These are phyloP conservation scores for Neotragus moschatus DNA, from an alignment of 2,113 vertebrate species.

Conservation along the genomic window DNA sequence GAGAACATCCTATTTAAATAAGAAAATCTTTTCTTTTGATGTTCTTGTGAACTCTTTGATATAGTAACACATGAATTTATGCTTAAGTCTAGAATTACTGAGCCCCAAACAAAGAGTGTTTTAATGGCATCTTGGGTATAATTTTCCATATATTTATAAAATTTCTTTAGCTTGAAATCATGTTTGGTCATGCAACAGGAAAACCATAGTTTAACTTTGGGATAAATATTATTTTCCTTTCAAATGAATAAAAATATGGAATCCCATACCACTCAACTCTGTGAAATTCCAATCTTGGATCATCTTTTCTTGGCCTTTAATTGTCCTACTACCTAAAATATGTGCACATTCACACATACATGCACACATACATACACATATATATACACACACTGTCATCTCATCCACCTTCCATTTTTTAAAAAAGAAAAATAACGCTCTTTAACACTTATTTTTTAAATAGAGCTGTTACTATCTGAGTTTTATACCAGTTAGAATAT, in stretches of 20 bases:
- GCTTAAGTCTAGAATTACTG: background rate
- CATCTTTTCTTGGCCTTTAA: background rate
- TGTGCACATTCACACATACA: background rate
- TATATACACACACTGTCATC: background rate
- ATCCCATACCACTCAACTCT: background rate
- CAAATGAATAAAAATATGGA: background rate
- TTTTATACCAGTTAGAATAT: background rate
- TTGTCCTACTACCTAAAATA: background rate
- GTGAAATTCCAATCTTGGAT: background rate
- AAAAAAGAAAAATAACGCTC: background rate
- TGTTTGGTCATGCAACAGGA: background rate
- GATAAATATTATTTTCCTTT: background rate
- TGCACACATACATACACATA: rapidly evolving
- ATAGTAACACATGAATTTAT: background rate
- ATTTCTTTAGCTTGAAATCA: background rate
- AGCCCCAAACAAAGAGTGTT: background rate
- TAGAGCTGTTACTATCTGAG: background rate
- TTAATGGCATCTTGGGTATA: background rate
- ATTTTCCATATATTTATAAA: background rate
- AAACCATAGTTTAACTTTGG: background rate
- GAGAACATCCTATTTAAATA: background rate
- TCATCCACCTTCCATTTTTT: background rate
- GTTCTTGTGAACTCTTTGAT: background rate
- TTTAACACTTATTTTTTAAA: background rate
- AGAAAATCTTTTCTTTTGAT: background rate